phyloP scores from a whole-genome alignment of 2,113 vertebrate species.

The Enhydra lutris region DNA sequence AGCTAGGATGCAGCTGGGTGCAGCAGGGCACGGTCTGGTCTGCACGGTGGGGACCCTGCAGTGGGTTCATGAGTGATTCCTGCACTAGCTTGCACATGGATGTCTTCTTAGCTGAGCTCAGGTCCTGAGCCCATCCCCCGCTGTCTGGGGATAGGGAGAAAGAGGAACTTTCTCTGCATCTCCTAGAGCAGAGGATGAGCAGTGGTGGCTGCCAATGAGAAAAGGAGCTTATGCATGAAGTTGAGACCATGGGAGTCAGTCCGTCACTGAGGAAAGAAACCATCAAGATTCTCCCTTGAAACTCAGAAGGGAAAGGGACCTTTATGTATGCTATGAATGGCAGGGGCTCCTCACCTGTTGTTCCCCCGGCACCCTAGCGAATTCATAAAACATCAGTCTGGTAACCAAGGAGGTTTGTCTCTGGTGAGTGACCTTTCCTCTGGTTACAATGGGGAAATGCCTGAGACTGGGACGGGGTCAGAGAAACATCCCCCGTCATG shows the following conservation, averaged over 20 bases:
- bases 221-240: neutral
- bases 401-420: neutral
- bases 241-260: neutral
- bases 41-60: neutral
- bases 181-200: neutral
- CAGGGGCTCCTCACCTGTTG: neutral
- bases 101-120: neutral
- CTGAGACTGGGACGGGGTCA: neutral
- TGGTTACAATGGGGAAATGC: neutral
- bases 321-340: neutral
- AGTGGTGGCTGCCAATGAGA: too few relatives aligned
- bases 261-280: neutral
- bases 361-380: neutral
- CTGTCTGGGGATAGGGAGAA: neutral
- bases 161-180: neutral
- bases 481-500: neutral
- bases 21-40: rapidly evolving
- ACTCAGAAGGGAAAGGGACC: neutral
- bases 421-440: neutral
- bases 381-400: neutral
- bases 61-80: neutral
- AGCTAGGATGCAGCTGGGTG: neutral
- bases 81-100: neutral
- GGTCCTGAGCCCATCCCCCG: neutral
- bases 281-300: neutral